A percentile compares a stretch with the other conserved stretches of the same genome.
These are phyloP conservation scores for Margarornis squamiger DNA, from an alignment of 2,797 vertebrate genomes.

Conservation along the genomic window DNA sequence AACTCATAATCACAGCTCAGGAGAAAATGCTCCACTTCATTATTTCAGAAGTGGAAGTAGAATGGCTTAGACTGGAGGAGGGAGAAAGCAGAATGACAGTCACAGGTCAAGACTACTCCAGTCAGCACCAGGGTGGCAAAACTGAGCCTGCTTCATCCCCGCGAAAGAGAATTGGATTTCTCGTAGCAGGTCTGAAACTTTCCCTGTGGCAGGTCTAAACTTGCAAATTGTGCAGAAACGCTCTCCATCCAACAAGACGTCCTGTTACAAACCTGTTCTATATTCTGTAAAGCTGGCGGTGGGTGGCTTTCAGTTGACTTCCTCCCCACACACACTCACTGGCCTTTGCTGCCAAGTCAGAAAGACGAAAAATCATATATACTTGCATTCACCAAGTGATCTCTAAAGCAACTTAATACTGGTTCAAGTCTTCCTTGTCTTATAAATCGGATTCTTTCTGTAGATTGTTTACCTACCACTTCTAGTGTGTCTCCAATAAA, in stretches of 20 bases:
- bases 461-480: constrained; percentile 74
- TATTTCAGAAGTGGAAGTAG: background rate
- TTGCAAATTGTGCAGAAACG: constrained; percentile 41
- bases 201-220: constrained; percentile 34
- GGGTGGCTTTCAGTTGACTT: constrained; percentile 65
- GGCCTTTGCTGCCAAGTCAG: constrained; percentile 61
- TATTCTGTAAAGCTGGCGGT: constrained; percentile 50
- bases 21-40: background rate
- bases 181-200: background rate
- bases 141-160: background rate
- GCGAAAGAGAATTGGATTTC: constrained; percentile 14
- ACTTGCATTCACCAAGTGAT: constrained; percentile 53
- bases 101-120: background rate
- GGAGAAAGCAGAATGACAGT: background rate
- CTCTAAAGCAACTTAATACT: constrained; percentile 57
- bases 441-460: constrained; percentile 73
- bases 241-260: constrained; percentile 57
- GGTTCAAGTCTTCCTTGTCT: constrained; percentile 60
- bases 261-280: constrained; percentile 59
- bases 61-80: background rate
- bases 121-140: background rate
- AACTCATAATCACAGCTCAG: background rate
- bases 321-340: constrained; percentile 27
- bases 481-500: constrained; percentile 76
- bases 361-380: constrained; percentile 1